A percentile compares a stretch with the other conserved stretches of the same genome.
Conservation (phyloP, 2,888 invertebrate genomes). For the Archaeoteleia sp. region DNA sequence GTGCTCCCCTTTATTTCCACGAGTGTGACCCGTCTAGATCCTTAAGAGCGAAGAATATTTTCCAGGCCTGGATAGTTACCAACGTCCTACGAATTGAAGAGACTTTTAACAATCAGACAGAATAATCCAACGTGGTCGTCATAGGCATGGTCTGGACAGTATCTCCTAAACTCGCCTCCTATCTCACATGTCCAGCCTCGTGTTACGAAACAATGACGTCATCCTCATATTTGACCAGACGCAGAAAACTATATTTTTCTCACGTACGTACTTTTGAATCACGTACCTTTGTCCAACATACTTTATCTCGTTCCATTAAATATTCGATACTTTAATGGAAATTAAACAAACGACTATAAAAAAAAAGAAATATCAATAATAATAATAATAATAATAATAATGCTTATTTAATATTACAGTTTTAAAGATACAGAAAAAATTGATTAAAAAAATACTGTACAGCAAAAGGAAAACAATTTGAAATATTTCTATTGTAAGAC, state of each 20-base stretch:
- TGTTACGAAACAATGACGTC: conserved; percentile 17
- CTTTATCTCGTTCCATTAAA: too few relatives aligned
- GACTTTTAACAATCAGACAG: conserved; percentile 66
- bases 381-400: too few relatives aligned
- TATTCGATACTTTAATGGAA: too few relatives aligned
- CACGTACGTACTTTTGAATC: neutral
- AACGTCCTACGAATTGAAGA: conserved; percentile 54
- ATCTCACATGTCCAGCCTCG: conserved; percentile 19
- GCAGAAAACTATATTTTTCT: neutral
- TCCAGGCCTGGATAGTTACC: conserved; percentile 41
- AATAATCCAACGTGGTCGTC: conserved; percentile 61
- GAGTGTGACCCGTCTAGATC: conserved; percentile 4
- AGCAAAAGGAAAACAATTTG: too few relatives aligned
- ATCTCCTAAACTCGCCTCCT: conserved; percentile 51
- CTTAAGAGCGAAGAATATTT: conserved; percentile 51
- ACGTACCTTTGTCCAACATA: too few relatives aligned
- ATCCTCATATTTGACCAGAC: conserved; percentile 28
- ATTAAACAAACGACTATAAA: too few relatives aligned
- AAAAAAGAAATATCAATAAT: too few relatives aligned
- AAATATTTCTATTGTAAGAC: too few relatives aligned
- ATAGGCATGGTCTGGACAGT: conserved; percentile 64
- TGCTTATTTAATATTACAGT: too few relatives aligned
- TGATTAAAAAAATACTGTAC: too few relatives aligned
- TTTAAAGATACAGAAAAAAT: too few relatives aligned
- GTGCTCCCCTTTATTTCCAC: conserved; percentile 37